Base-by-base conservation (phyloP, 2,888 invertebrate species). In the Eledona agricola region DNA sequence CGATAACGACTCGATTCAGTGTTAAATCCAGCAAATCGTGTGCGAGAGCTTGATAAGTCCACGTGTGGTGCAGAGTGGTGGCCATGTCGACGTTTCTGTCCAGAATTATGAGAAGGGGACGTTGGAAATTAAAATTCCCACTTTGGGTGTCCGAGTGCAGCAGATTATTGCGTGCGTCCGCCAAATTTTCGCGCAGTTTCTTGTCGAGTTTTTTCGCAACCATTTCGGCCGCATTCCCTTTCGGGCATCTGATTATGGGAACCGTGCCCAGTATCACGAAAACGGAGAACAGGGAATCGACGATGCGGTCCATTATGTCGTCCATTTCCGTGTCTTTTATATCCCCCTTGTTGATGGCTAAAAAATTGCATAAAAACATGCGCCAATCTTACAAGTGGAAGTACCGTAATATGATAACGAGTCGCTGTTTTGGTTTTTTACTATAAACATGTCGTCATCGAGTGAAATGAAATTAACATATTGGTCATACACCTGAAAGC, bases 1-100 rank as follows among this genome's bases (percentile, higher is more conserved):
- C 76, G 15, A 77, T 66, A 15, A 73, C 61, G 4, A 77, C 72
- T 31, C 93, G 83, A 77, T 99, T 99, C 47, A 97, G 79, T 4
- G 93, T 87, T 62, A 97, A 81, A 70, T 96, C 93, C 47, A 99
- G 77, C 2, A 98, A 90, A 81, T 99, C 99, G 76, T 99, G 98
- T 12, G 94, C 89, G 43, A 99, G 78, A 1, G 99, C 98, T 77
- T 99, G 99, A 76, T 99, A 99, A 0, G 98, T 99, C 99, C 99
- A 99, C 0, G 99, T 97, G 76, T 99, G 99, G 80, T 98, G 98
- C 53, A 99, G 79, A 12, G 96, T 96, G 25, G 98, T 99, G 1
- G 97, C 96, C 85, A 99, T 87, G 75, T 98, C 98, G 59, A 96
- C 83, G 76, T 93, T 96, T 53, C 98, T 83, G 76, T 99, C 98